Percentiles rank a stretch among this genome's conserved stretches.
Evolutionary conservation across 2,888 invertebrate species (phyloP).

Genomic region (Apantesis nais): DNA sequence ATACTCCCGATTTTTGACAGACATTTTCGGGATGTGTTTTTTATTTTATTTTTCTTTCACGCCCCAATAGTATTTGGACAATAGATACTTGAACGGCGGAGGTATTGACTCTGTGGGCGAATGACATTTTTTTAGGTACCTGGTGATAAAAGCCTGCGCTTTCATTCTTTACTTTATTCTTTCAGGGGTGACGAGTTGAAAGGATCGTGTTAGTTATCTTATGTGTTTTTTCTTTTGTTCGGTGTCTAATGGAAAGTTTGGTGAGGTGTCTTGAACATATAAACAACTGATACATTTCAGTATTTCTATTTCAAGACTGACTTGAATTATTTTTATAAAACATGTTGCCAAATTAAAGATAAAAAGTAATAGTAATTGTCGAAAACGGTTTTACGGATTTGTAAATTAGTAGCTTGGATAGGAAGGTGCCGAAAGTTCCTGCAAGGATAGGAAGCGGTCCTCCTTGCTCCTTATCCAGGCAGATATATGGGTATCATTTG

Average conservation of each 20-base stretch:
- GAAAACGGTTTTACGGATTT: not conserved
- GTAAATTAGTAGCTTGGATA: not conserved
- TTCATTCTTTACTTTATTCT: conserved; percentile 10
- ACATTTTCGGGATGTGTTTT: conserved; percentile 42
- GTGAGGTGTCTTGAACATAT: not conserved
- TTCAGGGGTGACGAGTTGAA: conserved; percentile 6
- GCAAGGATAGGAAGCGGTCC: too few relatives aligned
- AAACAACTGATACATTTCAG: not conserved
- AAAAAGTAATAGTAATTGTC: not conserved
- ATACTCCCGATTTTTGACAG: conserved; percentile 43
- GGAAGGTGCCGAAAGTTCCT: too few relatives aligned
- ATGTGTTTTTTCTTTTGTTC: not conserved
- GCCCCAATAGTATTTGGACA: conserved; percentile 33
- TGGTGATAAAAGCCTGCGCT: conserved; percentile 10
- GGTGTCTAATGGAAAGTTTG: not conserved
- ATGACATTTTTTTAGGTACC: conserved; percentile 18
- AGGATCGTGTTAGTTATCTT: conserved; percentile 6
- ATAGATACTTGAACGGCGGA: conserved; percentile 39
- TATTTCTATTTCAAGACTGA: not conserved
- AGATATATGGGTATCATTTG: not conserved
- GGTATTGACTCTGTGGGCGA: conserved; percentile 29
- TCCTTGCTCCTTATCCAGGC: too few relatives aligned
- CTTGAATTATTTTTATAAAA: not conserved
- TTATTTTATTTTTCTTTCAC: conserved; percentile 49
- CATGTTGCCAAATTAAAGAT: not conserved